phyloP scores from a whole-genome alignment of 2,113 vertebrate species.

The Hydrochoerus hydrochaeris region DNA sequence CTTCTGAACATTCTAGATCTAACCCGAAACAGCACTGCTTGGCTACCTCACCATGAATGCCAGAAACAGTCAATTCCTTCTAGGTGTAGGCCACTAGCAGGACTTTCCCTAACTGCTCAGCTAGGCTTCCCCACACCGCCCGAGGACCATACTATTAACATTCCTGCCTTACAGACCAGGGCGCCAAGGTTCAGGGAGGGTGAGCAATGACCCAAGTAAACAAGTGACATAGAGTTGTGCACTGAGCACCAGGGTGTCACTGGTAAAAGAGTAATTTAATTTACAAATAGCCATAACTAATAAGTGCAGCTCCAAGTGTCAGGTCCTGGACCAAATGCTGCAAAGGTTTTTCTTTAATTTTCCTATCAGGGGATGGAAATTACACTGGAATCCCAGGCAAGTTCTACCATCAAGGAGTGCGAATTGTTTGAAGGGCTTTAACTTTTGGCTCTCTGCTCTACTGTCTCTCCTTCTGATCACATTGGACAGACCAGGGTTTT shows the following conservation, averaged over 20 bases:
- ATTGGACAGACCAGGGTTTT: background rate
- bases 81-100: background rate
- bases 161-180: background rate
- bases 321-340: background rate
- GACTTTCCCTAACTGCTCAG: background rate
- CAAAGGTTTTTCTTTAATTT: background rate
- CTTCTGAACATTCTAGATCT: background rate
- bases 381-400: background rate
- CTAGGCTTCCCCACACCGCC: too few species aligned
- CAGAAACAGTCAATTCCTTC: background rate
- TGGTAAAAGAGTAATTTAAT: background rate
- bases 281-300: background rate
- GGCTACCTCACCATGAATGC: background rate
- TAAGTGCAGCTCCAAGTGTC: background rate
- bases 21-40: background rate
- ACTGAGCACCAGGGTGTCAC: too few species aligned
- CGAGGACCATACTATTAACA: accelerated
- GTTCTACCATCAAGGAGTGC: background rate
- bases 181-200: background rate
- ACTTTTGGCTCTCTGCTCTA: background rate
- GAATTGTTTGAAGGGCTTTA: background rate
- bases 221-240: background rate
- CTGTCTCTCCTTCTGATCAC: background rate
- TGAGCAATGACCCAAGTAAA: background rate
- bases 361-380: background rate